phyloP scores from a whole-genome alignment of 2,797 vertebrate species.

The Neomorphus geoffroyi region DNA sequence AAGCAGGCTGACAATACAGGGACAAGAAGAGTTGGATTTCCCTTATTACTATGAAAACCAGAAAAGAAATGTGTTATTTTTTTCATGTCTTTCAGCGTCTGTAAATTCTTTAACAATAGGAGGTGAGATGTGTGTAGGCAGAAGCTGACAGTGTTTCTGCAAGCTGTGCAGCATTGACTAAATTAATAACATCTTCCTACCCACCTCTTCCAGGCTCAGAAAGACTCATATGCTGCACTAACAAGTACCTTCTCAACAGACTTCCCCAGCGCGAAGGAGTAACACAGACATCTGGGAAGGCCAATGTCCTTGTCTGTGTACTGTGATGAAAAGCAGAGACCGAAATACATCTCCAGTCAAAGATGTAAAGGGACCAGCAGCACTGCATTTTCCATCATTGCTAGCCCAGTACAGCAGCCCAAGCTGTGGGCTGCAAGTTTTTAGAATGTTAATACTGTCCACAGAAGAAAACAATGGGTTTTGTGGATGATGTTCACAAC shows the following conservation, averaged over 20 bases:
- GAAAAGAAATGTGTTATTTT: not conserved
- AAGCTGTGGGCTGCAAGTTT: not conserved
- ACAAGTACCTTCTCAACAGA: not conserved
- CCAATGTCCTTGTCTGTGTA: not conserved
- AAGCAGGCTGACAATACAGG: not conserved
- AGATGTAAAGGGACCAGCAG: not conserved
- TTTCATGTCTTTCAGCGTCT: not conserved
- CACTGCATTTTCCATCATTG: not conserved
- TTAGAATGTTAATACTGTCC: not conserved
- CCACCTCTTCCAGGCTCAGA: not conserved
- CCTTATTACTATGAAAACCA: not conserved
- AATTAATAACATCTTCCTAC: conserved; percentile 23
- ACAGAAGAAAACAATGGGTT: not conserved
- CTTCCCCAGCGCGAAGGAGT: not conserved
- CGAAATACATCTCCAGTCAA: accelerated
- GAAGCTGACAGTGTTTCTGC: conserved; percentile 37
- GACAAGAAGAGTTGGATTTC: not conserved
- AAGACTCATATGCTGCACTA: not conserved
- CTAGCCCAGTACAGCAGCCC: not conserved
- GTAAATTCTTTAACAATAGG: conserved; percentile 42
- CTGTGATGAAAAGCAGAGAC: not conserved
- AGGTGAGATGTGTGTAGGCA: conserved; percentile 49
- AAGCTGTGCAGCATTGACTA: not conserved
- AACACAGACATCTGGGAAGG: not conserved
- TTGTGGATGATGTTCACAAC: not conserved